A percentile compares a stretch with the other conserved stretches of the same genome.
Evolutionary conservation across 1,140 invertebrate genomes (phyloP).

Genomic region (Pygmarrhopalites habei): DNA sequence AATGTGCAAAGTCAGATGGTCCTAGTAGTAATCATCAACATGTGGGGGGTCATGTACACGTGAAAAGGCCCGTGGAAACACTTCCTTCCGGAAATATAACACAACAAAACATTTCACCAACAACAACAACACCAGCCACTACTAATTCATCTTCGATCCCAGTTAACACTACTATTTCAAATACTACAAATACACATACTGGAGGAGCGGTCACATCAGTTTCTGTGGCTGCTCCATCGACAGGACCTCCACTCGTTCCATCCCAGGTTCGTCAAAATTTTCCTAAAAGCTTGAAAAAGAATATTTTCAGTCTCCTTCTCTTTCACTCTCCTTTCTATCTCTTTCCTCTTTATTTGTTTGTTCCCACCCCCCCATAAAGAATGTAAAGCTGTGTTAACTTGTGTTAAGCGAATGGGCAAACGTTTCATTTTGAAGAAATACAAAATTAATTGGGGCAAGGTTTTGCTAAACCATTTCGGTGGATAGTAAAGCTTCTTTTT

Average conservation of each 20-base stretch:
- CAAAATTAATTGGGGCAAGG: too few species aligned
- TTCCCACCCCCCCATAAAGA: too few species aligned
- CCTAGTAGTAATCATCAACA: slow-evolving; percentile 10
- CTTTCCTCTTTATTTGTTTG: too few species aligned
- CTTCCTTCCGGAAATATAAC: too few species aligned
- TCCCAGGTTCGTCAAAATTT: slow-evolving; percentile 28
- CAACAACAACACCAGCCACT: not conserved
- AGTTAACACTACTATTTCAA: slow-evolving; percentile 35
- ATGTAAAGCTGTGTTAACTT: too few species aligned
- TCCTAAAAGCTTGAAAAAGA: too few species aligned
- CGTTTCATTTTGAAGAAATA: too few species aligned
- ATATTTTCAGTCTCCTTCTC: too few species aligned
- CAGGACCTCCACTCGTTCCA: slow-evolving; percentile 37
- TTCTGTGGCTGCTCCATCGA: not conserved
- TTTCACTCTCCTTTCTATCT: too few species aligned
- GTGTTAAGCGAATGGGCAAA: too few species aligned
- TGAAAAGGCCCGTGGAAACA: slow-evolving; percentile 40
- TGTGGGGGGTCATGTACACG: slow-evolving; percentile 23
- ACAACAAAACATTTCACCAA: not conserved
- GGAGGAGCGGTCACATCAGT: slow-evolving; percentile 12
- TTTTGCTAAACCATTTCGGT: too few species aligned
- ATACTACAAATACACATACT: slow-evolving; percentile 42
- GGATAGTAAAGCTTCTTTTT: too few species aligned
- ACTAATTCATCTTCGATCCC: not conserved
- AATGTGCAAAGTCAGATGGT: slow-evolving; percentile 32